Conservation (phyloP, 2,888 invertebrate genomes). For the Conistra vaccinii region DNA sequence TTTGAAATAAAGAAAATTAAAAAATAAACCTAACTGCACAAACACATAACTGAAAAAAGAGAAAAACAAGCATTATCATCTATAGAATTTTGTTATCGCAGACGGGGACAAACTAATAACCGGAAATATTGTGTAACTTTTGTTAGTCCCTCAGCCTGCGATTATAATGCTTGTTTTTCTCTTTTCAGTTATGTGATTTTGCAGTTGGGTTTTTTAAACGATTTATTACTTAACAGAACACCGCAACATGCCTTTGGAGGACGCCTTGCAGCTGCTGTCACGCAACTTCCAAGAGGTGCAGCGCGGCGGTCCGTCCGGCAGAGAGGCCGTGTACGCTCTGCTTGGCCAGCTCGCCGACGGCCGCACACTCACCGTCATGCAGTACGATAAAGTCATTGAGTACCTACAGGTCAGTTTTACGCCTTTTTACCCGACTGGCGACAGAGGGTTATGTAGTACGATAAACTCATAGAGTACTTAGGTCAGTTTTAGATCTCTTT, state of each 20-base stretch:
- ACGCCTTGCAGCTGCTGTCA: conserved; percentile 95
- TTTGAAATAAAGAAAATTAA: too few species aligned
- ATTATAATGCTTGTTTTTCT: too few species aligned
- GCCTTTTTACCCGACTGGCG: not conserved
- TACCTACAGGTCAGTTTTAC: conserved; percentile 81
- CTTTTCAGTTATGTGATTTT: too few species aligned
- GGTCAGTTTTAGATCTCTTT: conserved; percentile 68
- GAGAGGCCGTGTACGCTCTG: conserved; percentile 93
- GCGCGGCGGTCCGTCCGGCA: conserved; percentile 88
- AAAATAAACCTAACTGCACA: too few species aligned
- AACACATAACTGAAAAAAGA: too few species aligned
- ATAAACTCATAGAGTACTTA: conserved; percentile 92
- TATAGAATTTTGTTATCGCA: too few species aligned
- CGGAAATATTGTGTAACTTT: too few species aligned
- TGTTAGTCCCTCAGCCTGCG: too few species aligned
- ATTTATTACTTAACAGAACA: conserved; percentile 92
- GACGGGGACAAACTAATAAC: too few species aligned
- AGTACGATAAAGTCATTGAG: conserved; percentile 94
- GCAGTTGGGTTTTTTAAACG: too few species aligned
- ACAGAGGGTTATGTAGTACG: conserved; percentile 89
- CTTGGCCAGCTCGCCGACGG: conserved; percentile 96
- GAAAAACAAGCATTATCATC: too few species aligned
- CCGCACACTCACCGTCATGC: conserved; percentile 93
- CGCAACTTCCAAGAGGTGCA: conserved; percentile 92
- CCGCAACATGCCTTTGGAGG: conserved; percentile 98